Base-by-base conservation (phyloP, 2,888 invertebrate genomes). In the Poecilus cupreus region DNA sequence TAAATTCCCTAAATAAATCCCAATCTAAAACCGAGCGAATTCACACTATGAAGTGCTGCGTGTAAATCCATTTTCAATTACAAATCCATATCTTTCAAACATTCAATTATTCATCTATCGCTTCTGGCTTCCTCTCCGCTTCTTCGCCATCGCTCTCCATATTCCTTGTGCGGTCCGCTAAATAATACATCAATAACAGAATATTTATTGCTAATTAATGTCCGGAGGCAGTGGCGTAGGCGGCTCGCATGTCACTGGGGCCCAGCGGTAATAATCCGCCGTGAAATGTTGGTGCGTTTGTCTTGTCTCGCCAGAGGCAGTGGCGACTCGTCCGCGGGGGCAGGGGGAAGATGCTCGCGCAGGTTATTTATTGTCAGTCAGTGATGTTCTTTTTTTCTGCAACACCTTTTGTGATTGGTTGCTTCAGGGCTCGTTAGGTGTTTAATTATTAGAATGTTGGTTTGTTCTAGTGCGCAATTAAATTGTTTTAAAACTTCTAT, bases 201-300 rank as follows among this genome's bases (percentile, higher is more conserved):
- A 77, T 77, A 77, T 77, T 77, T 77, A 77, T 77, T 77, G 77
- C 77, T 77, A 77, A 77, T 77, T 60, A 77, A 77, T 77, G 77
- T 77, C 77, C 54, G 39, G 37, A 76, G 77, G 60, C 60, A 60
- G 76, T 54, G 54, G 77, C 51, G 75, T 75, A 49, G 75, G 75
- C 75, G 75, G 46, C 22, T 1, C 74, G 51, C 51, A 43, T 75
- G 72, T 43, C 72, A 72, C 46, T 46, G 72, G 72, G 43, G 24
- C 13, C 43, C 43, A 24, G 72, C 60, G 22, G 64, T 37, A 68
- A 68, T 68, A 68, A 68, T 68, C 64, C 64, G 64, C 32, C 64
- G 64, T 68, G 64, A 68, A 68, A 68, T 68, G 64, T 68, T 68
- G 64, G 64, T 68, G 64, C 64, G 64, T 68, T 68, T 68, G 64